Percentiles rank a stretch among this genome's conserved stretches.
phyloP scores from a whole-genome alignment of 2,113 vertebrate species.

The Indicator maculatus region DNA sequence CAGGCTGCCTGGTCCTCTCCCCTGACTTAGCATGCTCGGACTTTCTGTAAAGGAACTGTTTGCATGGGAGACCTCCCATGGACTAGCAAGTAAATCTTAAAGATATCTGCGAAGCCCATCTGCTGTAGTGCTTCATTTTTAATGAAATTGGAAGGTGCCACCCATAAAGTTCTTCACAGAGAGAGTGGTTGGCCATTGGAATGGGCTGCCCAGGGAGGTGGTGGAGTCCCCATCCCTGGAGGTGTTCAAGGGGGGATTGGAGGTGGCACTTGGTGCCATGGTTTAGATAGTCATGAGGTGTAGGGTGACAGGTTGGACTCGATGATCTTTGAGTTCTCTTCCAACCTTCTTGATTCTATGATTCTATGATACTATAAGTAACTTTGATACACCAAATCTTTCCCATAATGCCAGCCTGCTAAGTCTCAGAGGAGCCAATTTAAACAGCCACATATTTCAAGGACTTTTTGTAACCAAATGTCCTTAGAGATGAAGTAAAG shows the following conservation, averaged over 20 bases:
- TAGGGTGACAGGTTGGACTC: too few species aligned
- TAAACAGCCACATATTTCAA: slow-evolving; percentile 30
- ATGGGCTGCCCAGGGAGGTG: too few species aligned
- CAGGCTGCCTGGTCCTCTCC: slow-evolving; percentile 48
- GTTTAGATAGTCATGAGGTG: too few species aligned
- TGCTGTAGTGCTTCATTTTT: slow-evolving; percentile 73
- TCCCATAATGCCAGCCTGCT: slow-evolving; percentile 29
- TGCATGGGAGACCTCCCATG: slow-evolving; percentile 65
- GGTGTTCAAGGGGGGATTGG: too few species aligned
- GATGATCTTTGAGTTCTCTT: too few species aligned
- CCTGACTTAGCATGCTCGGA: slow-evolving; percentile 12
- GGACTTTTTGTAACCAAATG: slow-evolving; percentile 18
- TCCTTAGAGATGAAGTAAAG: neutral
- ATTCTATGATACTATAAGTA: neutral
- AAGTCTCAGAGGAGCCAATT: slow-evolving; percentile 52
- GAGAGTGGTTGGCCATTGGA: too few species aligned
- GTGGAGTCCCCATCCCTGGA: too few species aligned
- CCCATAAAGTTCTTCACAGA: neutral
- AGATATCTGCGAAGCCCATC: slow-evolving; percentile 72
- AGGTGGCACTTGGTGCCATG: too few species aligned
- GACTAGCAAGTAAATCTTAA: slow-evolving; percentile 71
- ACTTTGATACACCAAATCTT: slow-evolving; percentile 30
- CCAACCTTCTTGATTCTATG: too few species aligned
- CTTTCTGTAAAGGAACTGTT: slow-evolving; percentile 57
- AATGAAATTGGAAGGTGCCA: slow-evolving; percentile 70